Percentiles rank a stretch among this genome's conserved stretches.
Evolutionary conservation across 2,113 vertebrate genomes (phyloP).

Genomic region (Hirundichthys speculiger): DNA sequence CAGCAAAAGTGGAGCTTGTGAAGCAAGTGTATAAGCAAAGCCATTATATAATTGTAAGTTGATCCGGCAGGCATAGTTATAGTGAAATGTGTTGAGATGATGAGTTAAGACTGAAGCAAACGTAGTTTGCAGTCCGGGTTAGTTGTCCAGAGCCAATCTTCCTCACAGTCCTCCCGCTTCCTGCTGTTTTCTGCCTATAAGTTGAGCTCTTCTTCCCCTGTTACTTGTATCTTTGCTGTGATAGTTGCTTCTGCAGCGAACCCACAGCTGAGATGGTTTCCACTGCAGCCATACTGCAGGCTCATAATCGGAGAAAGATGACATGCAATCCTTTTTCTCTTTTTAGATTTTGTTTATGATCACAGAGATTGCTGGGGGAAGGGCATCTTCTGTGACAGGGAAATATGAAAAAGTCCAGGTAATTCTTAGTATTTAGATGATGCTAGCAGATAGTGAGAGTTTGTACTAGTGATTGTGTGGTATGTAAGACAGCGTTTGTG

Average conservation of each 20-base stretch:
- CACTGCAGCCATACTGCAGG: constrained; percentile 13
- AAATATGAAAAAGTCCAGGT: constrained; percentile 24
- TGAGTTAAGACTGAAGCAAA: constrained; percentile 13
- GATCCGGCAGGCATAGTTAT: constrained; percentile 15
- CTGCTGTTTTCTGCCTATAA: constrained; percentile 15
- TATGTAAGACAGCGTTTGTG: constrained; percentile 67
- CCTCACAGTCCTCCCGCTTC: constrained; percentile 32
- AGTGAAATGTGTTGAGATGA: constrained; percentile 12
- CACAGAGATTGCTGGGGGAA: neutral
- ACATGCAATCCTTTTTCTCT: neutral
- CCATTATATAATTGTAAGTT: constrained; percentile 74
- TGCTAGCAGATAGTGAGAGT: constrained; percentile 62
- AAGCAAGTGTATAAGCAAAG: constrained; percentile 41
- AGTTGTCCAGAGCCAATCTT: constrained; percentile 39
- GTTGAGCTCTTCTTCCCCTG: constrained; percentile 24
- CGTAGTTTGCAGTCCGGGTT: constrained; percentile 25
- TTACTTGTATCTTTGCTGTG: constrained; percentile 15
- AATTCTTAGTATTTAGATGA: constrained; percentile 58
- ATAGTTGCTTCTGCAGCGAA: constrained; percentile 9
- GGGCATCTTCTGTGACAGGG: constrained; percentile 12
- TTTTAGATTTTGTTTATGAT: constrained; percentile 26
- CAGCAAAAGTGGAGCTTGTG: too few species aligned
- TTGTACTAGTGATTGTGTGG: constrained; percentile 68
- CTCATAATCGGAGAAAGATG: constrained; percentile 19
- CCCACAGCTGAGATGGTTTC: constrained; percentile 8